Conservation (phyloP, 2,888 invertebrate genomes). For the Plemyria rubiginata region DNA sequence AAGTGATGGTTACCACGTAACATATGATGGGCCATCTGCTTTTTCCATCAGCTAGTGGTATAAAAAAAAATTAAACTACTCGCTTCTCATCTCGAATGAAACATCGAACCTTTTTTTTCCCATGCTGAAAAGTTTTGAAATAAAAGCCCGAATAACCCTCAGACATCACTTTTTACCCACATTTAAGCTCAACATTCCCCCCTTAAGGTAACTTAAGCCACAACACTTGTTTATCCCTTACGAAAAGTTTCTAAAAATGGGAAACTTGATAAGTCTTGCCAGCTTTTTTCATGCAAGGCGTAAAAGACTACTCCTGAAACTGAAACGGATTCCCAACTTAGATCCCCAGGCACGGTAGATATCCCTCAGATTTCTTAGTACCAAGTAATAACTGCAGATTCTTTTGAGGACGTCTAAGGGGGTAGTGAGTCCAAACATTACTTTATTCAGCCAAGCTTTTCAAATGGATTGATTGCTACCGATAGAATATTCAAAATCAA, state of each 20-base stretch:
- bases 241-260: conserved; percentile 43
- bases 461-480: too few relatives aligned
- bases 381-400: too few relatives aligned
- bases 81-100: neutral
- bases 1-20: too few relatives aligned
- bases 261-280: conserved; percentile 43
- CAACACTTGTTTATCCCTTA: conserved; percentile 53
- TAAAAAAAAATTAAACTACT: neutral
- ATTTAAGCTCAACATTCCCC: conserved; percentile 38
- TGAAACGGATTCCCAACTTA: too few relatives aligned
- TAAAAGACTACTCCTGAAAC: conserved; percentile 1
- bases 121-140: conserved; percentile 3
- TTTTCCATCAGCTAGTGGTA: too few relatives aligned
- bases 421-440: too few relatives aligned
- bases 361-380: too few relatives aligned
- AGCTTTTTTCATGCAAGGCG: conserved; percentile 40
- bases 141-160: conserved; percentile 16
- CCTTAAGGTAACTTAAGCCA: conserved; percentile 46
- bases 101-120: conserved; percentile 3
- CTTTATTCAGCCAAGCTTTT: too few relatives aligned
- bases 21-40: too few relatives aligned
- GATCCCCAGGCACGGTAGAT: too few relatives aligned
- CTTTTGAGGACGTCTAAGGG: too few relatives aligned
- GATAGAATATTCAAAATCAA: too few relatives aligned
- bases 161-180: conserved; percentile 10